Evolutionary conservation across 2,113 vertebrate species (phyloP).

Genomic region (Podilymbus podiceps): DNA sequence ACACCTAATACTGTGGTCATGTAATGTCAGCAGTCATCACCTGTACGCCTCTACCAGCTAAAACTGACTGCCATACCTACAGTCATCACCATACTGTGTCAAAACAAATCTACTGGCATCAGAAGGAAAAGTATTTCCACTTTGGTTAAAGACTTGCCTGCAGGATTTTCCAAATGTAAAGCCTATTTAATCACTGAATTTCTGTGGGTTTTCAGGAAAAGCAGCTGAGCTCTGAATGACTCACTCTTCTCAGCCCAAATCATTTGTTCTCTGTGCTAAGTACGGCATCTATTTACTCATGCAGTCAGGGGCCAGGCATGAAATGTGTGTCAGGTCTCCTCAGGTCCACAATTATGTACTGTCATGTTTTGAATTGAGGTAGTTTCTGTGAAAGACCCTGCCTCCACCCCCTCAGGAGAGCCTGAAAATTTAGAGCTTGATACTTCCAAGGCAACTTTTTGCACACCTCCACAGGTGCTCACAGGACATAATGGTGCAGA

Average conservation of each 20-base stretch:
- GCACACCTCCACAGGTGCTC: not conserved
- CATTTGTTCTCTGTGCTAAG: slow-evolving; percentile 12
- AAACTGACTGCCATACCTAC: not conserved
- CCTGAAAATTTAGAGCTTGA: not conserved
- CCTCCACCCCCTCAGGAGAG: not conserved
- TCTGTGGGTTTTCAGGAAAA: slow-evolving; percentile 7
- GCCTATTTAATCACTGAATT: not conserved
- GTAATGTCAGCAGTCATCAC: not conserved
- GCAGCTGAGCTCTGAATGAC: not conserved
- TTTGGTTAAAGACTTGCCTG: not conserved
- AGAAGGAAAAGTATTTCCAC: not conserved
- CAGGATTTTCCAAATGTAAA: slow-evolving; percentile 31
- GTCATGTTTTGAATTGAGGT: not conserved
- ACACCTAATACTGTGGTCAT: not conserved
- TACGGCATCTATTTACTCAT: not conserved
- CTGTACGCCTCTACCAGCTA: not conserved
- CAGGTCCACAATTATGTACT: not conserved
- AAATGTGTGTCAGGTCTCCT: slow-evolving; percentile 28
- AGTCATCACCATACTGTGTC: not conserved
- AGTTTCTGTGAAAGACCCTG: not conserved
- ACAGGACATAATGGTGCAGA: not conserved
- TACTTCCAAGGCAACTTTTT: not conserved
- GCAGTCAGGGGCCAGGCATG: not conserved
- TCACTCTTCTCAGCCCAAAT: not conserved
- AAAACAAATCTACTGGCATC: slow-evolving; percentile 14